phyloP scores from a whole-genome alignment of 2,797 vertebrate genomes.

The Peromyscus aztecus region DNA sequence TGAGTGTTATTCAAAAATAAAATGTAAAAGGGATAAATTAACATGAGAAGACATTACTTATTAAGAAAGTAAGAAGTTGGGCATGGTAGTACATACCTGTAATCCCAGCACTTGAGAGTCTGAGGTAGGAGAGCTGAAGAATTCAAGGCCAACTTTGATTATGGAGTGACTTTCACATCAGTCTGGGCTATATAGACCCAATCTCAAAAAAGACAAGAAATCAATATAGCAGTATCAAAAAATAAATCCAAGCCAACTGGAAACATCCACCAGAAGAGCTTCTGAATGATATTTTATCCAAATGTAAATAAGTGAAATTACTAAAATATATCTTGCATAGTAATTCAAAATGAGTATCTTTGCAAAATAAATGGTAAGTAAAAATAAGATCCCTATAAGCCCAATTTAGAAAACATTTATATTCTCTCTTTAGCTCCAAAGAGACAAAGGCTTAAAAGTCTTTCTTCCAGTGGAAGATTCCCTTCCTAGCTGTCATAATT shows the following conservation, averaged over 20 bases:
- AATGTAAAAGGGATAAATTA: conserved; percentile 60
- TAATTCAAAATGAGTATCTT: conserved; percentile 41
- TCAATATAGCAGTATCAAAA: conserved; percentile 53
- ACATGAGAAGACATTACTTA: conserved; percentile 46
- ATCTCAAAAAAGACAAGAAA: conserved; percentile 25
- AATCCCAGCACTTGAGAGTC: background rate
- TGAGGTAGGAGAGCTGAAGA: background rate
- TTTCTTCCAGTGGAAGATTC: conserved; percentile 5
- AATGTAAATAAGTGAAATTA: conserved; percentile 65
- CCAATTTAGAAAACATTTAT: conserved; percentile 26
- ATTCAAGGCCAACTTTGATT: background rate
- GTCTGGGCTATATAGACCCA: too few species aligned
- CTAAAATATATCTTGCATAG: conserved; percentile 47
- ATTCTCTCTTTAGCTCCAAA: conserved; percentile 37
- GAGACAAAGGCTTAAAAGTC: conserved; percentile 27
- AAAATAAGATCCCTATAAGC: background rate
- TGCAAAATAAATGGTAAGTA: conserved; percentile 38
- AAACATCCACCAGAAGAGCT: conserved; percentile 13
- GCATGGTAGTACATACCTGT: background rate
- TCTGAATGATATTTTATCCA: conserved; percentile 62
- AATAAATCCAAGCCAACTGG: conserved; percentile 30
- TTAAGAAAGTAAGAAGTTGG: conserved; percentile 59
- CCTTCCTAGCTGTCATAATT: background rate
- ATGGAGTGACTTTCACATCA: background rate
- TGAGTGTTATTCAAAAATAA: conserved; percentile 40